phyloP scores from a whole-genome alignment of 2,113 vertebrate genomes.

The Hiodon tergisus region DNA sequence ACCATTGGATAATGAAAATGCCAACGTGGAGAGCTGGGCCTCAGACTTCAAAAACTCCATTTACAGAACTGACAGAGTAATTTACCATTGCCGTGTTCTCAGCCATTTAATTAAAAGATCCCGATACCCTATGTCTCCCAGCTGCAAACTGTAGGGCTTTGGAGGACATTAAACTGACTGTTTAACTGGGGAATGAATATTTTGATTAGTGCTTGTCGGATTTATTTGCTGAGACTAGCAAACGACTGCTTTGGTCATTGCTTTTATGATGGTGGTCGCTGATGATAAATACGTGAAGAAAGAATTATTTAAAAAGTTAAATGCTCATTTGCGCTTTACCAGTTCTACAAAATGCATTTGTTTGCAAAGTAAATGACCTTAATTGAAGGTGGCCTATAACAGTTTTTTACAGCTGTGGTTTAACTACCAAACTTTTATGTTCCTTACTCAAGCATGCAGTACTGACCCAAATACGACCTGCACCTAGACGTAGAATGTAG shows the following conservation, averaged over 20 bases:
- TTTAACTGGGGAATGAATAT: slow-evolving; percentile 24
- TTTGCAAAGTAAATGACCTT: too few relatives aligned
- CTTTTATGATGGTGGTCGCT: neutral
- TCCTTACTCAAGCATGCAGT: too few relatives aligned
- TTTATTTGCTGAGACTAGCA: slow-evolving; percentile 11
- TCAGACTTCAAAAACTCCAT: slow-evolving; percentile 66
- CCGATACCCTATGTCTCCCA: slow-evolving; percentile 48
- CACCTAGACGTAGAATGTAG: too few relatives aligned
- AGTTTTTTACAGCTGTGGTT: too few relatives aligned
- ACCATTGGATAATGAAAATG: slow-evolving; percentile 62
- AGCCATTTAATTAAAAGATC: slow-evolving; percentile 69
- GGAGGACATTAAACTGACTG: slow-evolving; percentile 16
- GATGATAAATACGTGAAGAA: neutral
- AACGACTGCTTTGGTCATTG: neutral
- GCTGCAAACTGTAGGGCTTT: slow-evolving; percentile 19
- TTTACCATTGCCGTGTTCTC: slow-evolving; percentile 66
- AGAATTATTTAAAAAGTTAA: neutral
- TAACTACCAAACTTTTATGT: too few relatives aligned
- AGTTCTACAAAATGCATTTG: too few relatives aligned
- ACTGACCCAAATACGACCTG: too few relatives aligned
- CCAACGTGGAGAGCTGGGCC: slow-evolving; percentile 46
- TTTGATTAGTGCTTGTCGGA: slow-evolving; percentile 23
- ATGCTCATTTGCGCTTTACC: too few relatives aligned
- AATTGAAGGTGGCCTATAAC: too few relatives aligned
- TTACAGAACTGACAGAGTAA: slow-evolving; percentile 74